Conservation (phyloP, 2,888 invertebrate genomes). For the Drosophila niveifrons region DNA sequence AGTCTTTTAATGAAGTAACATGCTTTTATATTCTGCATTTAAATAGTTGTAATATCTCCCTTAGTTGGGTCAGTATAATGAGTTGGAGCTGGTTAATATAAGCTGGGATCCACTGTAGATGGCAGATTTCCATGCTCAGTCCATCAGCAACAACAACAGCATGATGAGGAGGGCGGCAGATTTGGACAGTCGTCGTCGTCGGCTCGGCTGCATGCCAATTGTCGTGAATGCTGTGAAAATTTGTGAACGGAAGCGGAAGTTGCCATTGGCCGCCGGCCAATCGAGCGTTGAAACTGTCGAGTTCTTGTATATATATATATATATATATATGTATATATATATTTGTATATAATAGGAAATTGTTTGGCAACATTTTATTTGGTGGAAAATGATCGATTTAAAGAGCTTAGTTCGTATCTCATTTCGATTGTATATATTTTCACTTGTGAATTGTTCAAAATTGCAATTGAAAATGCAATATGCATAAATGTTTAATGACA, state of each 20-base stretch:
- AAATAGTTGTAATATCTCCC: no score
- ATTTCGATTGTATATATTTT: slow-evolving; percentile 34
- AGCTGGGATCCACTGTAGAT: no score
- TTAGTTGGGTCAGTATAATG: no score
- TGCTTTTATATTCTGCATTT: no score
- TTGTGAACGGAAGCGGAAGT: slow-evolving; percentile 47
- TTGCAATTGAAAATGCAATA: slow-evolving; percentile 52
- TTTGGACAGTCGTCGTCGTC: neutral
- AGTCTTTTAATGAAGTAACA: no score
- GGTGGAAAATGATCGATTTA: slow-evolving; percentile 46
- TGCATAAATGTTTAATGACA: slow-evolving; percentile 52
- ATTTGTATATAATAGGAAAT: slow-evolving; percentile 8
- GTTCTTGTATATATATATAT: neutral
- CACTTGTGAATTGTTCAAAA: slow-evolving; percentile 46
- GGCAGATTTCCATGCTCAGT: neutral
- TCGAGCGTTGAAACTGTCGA: slow-evolving; percentile 3
- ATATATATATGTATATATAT: no score
- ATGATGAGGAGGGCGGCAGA: neutral
- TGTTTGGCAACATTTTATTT: slow-evolving; percentile 35
- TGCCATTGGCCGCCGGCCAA: slow-evolving; percentile 42
- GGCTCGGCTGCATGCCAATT: slow-evolving; percentile 30
- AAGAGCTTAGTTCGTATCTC: slow-evolving; percentile 35
- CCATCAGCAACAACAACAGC: neutral
- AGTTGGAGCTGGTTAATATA: no score
- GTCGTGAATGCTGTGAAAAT: slow-evolving; percentile 38